Conservation (phyloP, 64 coral and sea anemone genomes). For the Hydrozoanthus tunicans region DNA sequence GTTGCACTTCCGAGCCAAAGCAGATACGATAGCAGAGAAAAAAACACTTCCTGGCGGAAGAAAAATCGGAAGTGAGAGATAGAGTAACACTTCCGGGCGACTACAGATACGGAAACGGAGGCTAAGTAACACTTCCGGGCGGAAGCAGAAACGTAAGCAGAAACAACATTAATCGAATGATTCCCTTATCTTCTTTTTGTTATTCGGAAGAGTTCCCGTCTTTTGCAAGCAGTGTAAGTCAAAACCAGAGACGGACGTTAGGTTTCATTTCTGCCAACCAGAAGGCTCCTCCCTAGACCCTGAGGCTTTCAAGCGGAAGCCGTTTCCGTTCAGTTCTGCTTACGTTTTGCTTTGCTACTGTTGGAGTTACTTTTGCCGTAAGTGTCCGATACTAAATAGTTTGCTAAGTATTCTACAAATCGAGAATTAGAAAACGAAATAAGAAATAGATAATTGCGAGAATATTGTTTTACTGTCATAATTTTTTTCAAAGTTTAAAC, state of each 20-base stretch:
- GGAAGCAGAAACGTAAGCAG: not conserved
- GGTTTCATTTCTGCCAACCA: too few relatives aligned
- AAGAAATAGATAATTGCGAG: not conserved
- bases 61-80: too few relatives aligned
- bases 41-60: too few relatives aligned
- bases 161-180: not conserved
- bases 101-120: not conserved
- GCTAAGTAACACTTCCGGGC: not conserved
- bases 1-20: not conserved
- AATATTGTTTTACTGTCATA: not conserved
- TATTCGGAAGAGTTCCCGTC: not conserved
- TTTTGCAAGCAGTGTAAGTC: not conserved
- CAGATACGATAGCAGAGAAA: not conserved
- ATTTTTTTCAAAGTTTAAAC: not conserved
- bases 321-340: not conserved
- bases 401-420: not conserved
- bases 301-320: not conserved
- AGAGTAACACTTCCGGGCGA: too few relatives aligned
- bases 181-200: not conserved
- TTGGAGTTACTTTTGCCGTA: not conserved
- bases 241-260: too few relatives aligned
- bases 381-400: not conserved
- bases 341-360: not conserved
- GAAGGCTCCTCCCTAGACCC: not conserved
- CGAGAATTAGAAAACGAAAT: not conserved